These are phyloP conservation scores for Regulus satrapa DNA, from an alignment of 2,113 vertebrate genomes.

Conservation along the genomic window DNA sequence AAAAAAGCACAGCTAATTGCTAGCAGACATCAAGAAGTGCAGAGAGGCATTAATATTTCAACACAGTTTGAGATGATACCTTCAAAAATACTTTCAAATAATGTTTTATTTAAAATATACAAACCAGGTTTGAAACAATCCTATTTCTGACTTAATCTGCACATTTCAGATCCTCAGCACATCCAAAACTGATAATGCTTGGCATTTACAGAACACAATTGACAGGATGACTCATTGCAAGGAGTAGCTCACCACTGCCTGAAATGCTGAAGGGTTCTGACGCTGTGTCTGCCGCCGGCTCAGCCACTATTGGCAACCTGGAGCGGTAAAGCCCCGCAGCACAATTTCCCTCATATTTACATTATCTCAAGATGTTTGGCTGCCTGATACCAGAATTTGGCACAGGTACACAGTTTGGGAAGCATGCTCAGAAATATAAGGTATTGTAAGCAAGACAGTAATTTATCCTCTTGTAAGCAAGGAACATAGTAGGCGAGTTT, in stretches of 20 bases:
- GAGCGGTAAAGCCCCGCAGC: not conserved
- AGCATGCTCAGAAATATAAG: not conserved
- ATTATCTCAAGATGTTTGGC: not conserved
- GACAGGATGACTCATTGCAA: constrained; percentile 23
- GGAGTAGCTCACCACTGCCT: not conserved
- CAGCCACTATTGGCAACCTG: not conserved
- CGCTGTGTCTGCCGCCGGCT: not conserved
- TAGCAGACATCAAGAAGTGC: constrained; percentile 23
- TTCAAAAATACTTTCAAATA: not conserved
- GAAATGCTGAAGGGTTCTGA: not conserved
- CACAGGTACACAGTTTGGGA: not conserved
- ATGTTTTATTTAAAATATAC: constrained; percentile 24
- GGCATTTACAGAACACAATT: constrained; percentile 27
- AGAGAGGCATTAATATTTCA: constrained; percentile 25
- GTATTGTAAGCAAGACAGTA: not conserved
- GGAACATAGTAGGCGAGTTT: not conserved
- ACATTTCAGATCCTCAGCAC: not conserved
- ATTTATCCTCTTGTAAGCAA: not conserved
- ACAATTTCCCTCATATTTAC: not conserved
- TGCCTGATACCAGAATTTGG: not conserved
- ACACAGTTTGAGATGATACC: not conserved
- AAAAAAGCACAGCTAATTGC: constrained; percentile 49
- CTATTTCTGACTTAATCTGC: not conserved
- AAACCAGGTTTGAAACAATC: not conserved
- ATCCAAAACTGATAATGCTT: not conserved